phyloP scores from a whole-genome alignment of 2,888 invertebrate genomes.

The Ochropleura leucogaster region DNA sequence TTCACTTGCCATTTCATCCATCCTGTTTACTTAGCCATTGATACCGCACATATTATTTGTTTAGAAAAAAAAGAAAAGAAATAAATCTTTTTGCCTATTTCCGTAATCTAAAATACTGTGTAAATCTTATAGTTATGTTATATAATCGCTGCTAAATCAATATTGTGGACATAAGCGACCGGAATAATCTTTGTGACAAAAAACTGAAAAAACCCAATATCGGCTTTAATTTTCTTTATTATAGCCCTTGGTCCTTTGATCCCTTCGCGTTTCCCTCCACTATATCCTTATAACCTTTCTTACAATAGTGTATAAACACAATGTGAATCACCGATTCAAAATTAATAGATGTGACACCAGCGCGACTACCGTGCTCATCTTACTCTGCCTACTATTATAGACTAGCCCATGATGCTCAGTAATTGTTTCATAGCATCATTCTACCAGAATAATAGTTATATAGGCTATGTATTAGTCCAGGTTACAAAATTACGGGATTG shows the following conservation, averaged over 20 bases:
- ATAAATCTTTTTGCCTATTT: not conserved
- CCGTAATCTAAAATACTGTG: not conserved
- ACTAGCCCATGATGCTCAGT: too few relatives aligned
- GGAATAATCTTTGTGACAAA: constrained; percentile 16
- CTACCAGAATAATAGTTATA: too few relatives aligned
- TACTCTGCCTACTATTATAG: not conserved
- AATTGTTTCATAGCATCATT: too few relatives aligned
- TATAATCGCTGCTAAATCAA: not conserved
- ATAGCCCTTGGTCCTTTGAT: constrained; percentile 42
- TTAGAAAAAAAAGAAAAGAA: not conserved
- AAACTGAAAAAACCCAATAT: constrained; percentile 13
- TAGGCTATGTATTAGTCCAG: too few relatives aligned
- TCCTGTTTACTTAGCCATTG: not conserved
- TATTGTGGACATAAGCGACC: not conserved
- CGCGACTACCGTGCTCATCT: not conserved
- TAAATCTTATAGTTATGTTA: not conserved
- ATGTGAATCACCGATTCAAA: constrained; percentile 6
- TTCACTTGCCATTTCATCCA: too few relatives aligned
- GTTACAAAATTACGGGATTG: too few relatives aligned
- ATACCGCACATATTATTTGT: not conserved
- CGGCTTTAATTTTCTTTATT: constrained; percentile 37
- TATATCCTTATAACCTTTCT: constrained; percentile 15
- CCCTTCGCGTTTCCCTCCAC: constrained; percentile 23
- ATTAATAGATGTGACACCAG: not conserved
- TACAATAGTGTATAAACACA: constrained; percentile 18